Evolutionary conservation across 2,888 invertebrate genomes (phyloP).

Genomic region (Scotopteryx bipunctaria): DNA sequence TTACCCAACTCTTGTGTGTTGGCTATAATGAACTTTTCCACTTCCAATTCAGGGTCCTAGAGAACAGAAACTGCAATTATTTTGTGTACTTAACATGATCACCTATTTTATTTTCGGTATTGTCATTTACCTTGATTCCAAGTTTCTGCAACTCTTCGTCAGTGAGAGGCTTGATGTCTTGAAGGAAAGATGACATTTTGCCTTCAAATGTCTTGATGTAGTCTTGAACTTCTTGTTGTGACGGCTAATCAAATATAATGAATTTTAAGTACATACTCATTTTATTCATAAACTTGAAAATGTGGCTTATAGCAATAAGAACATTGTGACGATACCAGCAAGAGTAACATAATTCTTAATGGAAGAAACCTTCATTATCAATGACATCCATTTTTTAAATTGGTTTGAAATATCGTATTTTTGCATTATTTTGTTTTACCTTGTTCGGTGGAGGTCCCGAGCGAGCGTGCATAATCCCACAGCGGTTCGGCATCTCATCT

Average conservation of each 20-base stretch:
- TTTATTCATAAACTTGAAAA: no score
- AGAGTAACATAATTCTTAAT: no score
- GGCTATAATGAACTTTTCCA: conserved; percentile 97
- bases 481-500: conserved; percentile 99
- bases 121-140: conserved; percentile 87
- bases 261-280: no score
- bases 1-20: conserved; percentile 98
- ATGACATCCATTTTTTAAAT: no score
- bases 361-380: no score
- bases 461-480: conserved; percentile 98
- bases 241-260: conserved; percentile 77
- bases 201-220: conserved; percentile 91
- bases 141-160: conserved; percentile 92
- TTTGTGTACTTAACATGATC: background rate
- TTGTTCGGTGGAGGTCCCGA: conserved; percentile 94
- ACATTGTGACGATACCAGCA: no score
- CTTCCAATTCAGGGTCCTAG: conserved; percentile 87
- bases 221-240: conserved; percentile 89
- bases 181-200: conserved; percentile 95
- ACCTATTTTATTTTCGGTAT: background rate
- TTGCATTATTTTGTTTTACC: no score
- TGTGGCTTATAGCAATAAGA: no score
- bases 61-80: background rate
- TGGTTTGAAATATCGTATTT: no score
- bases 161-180: conserved; percentile 88